phyloP scores from a whole-genome alignment of 2,888 invertebrate species.

The Tubulanus polymorphus region DNA sequence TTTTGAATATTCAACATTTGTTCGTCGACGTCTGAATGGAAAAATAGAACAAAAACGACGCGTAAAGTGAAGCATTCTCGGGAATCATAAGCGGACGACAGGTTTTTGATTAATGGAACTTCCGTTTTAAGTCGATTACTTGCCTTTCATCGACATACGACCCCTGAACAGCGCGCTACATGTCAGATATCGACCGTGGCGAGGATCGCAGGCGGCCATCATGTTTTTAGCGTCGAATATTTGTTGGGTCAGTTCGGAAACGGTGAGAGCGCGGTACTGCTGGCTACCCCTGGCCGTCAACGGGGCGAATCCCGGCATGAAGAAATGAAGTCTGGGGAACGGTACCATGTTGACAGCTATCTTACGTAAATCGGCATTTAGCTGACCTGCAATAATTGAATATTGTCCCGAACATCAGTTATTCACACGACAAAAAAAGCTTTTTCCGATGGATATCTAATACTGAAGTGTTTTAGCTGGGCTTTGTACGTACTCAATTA shows the following conservation, averaged over 20 bases:
- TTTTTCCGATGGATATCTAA: too few species aligned
- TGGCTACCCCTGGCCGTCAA: constrained; percentile 80
- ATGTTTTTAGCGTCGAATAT: constrained; percentile 91
- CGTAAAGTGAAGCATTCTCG: background rate
- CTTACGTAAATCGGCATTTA: constrained; percentile 77
- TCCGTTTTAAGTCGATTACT: too few species aligned
- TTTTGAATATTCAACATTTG: constrained; percentile 92
- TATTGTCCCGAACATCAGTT: too few species aligned
- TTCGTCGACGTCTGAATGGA: constrained; percentile 74
- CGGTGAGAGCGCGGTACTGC: constrained; percentile 71
- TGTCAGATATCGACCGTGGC: constrained; percentile 56
- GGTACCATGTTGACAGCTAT: constrained; percentile 76
- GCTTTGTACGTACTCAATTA: too few species aligned
- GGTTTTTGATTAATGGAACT: too few species aligned
- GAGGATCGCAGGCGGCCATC: constrained; percentile 91
- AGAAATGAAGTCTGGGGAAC: constrained; percentile 81
- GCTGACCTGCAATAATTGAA: constrained; percentile 59
- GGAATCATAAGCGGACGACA: too few species aligned
- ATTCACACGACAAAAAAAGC: too few species aligned
- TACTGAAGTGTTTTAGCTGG: too few species aligned
- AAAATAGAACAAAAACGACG: background rate
- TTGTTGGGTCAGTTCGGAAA: constrained; percentile 78
- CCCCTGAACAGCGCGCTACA: constrained; percentile 1
- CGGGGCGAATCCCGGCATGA: constrained; percentile 83
- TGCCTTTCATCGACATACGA: background rate